Evolutionary conservation across 2,888 invertebrate species (phyloP), one percentile per base, ranked within the genome.

Genomic region (Andrena praecox): DNA sequence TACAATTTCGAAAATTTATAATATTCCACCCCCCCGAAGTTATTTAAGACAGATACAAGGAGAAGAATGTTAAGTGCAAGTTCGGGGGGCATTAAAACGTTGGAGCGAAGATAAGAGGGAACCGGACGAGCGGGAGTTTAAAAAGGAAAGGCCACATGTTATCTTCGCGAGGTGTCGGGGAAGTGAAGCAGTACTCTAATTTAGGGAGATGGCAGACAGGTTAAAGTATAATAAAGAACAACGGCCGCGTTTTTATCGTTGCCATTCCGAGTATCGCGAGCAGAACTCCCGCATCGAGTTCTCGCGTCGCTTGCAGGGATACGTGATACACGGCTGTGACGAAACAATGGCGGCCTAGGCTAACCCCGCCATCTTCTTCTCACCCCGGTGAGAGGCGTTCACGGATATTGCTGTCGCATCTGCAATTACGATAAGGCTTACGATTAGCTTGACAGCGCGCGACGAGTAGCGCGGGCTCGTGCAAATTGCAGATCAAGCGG

Each of bases 1-100:
- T 77, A 87, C 84, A 84, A 81, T 80, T 88, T 87, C 76, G 86
- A 87, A 90, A 91, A 91, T 91, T 87, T 90, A 90, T 90, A 90
- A 90, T 88, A 90, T 88, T 90, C 84, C 84, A 20, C 20, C 80
- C 74, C 80, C 74, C 56, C 48, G 69, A 63, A 87, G 74, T 86
- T 85, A 85, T 83, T 86, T 85, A 72, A 84, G 77, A 35, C 56
- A 62, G 52, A 60, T 68, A 48, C 79, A 69, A 63, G 50, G 62
- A 68, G 42, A 73, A 74, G 63, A 59, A 82, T 42, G 59, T 70
- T 33, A 29, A 12, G 10, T n/a, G 48, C 1, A 29, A 33, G 42
- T 16, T 10, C n/a, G 33, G 24, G 27, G 31, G 66, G 54, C 70
- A 52, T 79, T 69, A 70, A 66, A 79, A 59, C 52, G 33, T 2